phyloP scores from a whole-genome alignment of 1,140 invertebrate genomes.

The Pogonus chalceus region DNA sequence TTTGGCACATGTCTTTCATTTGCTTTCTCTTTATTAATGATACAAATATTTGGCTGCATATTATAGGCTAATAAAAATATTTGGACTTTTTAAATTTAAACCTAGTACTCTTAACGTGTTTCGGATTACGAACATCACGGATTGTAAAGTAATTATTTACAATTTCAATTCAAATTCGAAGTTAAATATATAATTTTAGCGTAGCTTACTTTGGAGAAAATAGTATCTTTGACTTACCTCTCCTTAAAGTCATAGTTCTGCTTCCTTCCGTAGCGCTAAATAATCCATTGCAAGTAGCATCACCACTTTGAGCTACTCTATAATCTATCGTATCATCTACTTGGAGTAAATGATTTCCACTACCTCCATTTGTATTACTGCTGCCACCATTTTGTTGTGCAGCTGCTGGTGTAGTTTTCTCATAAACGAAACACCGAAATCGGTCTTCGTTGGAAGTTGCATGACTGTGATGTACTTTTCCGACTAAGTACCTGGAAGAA shows the following conservation, averaged over 20 bases:
- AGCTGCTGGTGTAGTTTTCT: slow-evolving; percentile 47
- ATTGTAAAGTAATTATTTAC: no score
- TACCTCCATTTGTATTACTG: neutral
- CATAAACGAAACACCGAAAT: slow-evolving; percentile 87
- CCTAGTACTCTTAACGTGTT: no score
- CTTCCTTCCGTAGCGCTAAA: slow-evolving; percentile 70
- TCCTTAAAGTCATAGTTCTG: slow-evolving; percentile 60
- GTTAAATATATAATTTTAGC: no score
- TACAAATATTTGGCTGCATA: no score
- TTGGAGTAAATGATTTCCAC: neutral
- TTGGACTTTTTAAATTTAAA: no score
- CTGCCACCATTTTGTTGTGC: neutral
- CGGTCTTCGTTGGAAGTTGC: slow-evolving; percentile 82
- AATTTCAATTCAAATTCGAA: no score
- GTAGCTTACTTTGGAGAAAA: no score
- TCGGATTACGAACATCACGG: no score
- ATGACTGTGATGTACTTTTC: slow-evolving; percentile 68
- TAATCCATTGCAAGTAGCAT: slow-evolving; percentile 78
- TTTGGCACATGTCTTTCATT: no score
- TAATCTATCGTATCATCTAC: slow-evolving; percentile 50
- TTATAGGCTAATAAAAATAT: no score
- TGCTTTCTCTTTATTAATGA: no score
- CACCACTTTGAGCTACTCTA: slow-evolving; percentile 74
- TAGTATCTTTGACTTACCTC: no score
- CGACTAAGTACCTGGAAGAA: slow-evolving; percentile 74